These are phyloP conservation scores for Antennarius striatus DNA, from an alignment of 2,113 vertebrate species.

Conservation along the genomic window DNA sequence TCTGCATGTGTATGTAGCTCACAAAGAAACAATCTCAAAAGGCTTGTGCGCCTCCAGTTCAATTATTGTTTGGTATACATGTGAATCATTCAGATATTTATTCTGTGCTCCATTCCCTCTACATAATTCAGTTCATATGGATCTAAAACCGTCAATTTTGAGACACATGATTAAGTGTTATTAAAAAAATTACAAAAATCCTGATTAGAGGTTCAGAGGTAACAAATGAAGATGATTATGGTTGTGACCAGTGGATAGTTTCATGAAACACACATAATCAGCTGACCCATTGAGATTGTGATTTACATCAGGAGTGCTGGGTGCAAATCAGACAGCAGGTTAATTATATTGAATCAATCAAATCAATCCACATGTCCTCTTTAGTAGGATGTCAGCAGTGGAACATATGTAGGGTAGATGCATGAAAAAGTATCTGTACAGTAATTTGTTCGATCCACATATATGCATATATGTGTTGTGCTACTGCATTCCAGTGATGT, in stretches of 20 bases:
- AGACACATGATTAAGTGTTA: constrained; percentile 11
- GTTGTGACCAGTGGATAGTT: constrained; percentile 16
- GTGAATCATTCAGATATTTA: constrained; percentile 15
- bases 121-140: constrained; percentile 3
- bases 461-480: too few species aligned
- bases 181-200: background rate
- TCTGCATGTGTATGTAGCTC: background rate
- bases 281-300: constrained; percentile 46
- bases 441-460: too few species aligned
- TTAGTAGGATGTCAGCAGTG: background rate
- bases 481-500: too few species aligned
- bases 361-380: constrained; percentile 53
- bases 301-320: constrained; percentile 33
- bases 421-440: too few species aligned
- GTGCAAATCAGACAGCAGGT: constrained; percentile 65
- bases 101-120: background rate
- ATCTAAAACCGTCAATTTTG: constrained; percentile 15
- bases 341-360: constrained; percentile 38
- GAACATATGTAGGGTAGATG: too few species aligned
- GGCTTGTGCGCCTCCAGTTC: constrained; percentile 1
- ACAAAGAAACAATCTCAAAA: background rate
- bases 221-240: constrained; percentile 38
- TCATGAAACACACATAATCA: constrained; percentile 31
- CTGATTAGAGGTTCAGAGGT: constrained; percentile 18
- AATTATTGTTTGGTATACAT: background rate